These are phyloP conservation scores for Pantherophis guttatus DNA, from an alignment of 2,113 vertebrate genomes.

Conservation along the genomic window DNA sequence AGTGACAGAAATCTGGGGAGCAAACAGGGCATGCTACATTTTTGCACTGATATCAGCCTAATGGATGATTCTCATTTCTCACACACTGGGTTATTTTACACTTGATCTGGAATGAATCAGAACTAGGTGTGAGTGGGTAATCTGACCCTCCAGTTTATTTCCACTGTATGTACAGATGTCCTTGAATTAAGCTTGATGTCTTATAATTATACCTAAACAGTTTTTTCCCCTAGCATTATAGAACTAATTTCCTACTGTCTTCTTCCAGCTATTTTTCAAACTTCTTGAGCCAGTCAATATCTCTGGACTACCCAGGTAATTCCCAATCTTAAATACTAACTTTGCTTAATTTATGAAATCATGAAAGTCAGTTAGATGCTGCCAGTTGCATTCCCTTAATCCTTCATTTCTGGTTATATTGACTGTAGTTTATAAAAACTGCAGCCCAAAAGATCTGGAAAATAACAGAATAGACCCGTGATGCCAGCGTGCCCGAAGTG, in stretches of 20 bases:
- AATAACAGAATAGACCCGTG: background rate
- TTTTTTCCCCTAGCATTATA: background rate
- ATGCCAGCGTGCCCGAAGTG: too few species aligned
- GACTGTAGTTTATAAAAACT: background rate
- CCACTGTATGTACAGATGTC: background rate
- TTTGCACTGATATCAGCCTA: background rate
- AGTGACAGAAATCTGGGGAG: background rate
- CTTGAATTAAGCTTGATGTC: background rate
- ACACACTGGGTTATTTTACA: background rate
- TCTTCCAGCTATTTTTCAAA: background rate
- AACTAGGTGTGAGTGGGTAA: background rate
- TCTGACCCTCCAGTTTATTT: background rate
- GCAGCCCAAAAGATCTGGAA: background rate
- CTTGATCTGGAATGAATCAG: background rate
- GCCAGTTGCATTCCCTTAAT: background rate
- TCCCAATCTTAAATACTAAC: background rate
- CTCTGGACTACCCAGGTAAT: background rate
- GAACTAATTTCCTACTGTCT: background rate
- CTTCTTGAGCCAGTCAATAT: background rate
- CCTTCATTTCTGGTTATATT: background rate
- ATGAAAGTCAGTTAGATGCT: background rate
- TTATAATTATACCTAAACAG: background rate
- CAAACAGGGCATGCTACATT: background rate
- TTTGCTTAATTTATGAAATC: background rate
- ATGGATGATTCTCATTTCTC: background rate